Conservation (phyloP, 2,113 vertebrate genomes). For the Crypturellus undulatus region DNA sequence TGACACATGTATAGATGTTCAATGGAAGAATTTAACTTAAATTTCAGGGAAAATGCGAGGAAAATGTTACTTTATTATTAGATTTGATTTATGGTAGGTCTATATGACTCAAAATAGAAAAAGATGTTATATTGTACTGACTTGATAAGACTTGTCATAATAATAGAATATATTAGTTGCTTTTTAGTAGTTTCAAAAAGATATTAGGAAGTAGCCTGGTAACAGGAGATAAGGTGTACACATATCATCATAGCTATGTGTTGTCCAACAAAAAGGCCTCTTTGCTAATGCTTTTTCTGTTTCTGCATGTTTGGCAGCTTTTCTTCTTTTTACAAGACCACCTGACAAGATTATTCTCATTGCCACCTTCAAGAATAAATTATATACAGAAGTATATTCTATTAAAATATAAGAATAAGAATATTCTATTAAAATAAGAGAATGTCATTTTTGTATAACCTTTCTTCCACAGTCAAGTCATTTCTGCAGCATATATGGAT, state of each 20-base stretch:
- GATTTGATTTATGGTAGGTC: neutral
- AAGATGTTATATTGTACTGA: fast-evolving
- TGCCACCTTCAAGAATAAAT: neutral
- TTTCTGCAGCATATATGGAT: neutral
- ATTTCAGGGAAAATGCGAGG: neutral
- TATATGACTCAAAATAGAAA: neutral
- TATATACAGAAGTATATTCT: neutral
- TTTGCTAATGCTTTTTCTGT: neutral
- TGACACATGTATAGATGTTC: neutral
- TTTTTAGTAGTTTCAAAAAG: conserved; percentile 13
- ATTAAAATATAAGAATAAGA: neutral
- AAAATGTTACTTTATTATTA: neutral
- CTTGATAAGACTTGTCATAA: neutral
- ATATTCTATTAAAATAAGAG: neutral
- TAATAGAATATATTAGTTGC: neutral
- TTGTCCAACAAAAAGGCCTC: neutral
- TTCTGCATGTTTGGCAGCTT: neutral
- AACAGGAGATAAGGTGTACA: neutral
- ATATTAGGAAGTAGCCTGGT: neutral
- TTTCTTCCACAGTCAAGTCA: neutral
- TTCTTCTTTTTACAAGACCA: neutral
- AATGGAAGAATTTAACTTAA: neutral
- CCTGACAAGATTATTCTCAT: neutral
- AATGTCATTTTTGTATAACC: neutral
- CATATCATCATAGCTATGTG: neutral